phyloP scores from a whole-genome alignment of 2,888 invertebrate species.

The Anaspis maculata region DNA sequence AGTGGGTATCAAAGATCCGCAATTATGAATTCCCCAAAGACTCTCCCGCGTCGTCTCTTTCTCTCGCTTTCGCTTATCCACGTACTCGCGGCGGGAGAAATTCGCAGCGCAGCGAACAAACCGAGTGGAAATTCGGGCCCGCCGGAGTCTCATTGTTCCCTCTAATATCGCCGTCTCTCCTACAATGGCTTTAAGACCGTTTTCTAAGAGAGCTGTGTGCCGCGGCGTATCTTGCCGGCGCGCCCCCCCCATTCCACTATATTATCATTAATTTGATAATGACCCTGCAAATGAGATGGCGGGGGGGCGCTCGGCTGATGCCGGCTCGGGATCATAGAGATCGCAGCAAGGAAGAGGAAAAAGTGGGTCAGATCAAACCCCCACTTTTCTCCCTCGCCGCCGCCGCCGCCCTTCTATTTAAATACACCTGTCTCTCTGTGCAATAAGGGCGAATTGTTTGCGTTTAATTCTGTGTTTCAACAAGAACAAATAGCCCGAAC shows the following conservation, averaged over 20 bases:
- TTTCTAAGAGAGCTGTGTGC: too few relatives aligned
- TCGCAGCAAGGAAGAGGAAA: too few relatives aligned
- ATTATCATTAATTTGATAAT: constrained; percentile 23
- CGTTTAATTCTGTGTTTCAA: constrained; percentile 8
- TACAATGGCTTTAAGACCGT: constrained; percentile 17
- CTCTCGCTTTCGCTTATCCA: too few relatives aligned
- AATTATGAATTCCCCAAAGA: constrained; percentile 15
- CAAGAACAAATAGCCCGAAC: constrained; percentile 11
- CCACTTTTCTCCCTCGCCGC: too few relatives aligned
- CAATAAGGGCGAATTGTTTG: constrained; percentile 10
- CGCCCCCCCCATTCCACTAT: constrained; percentile 13
- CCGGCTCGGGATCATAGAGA: too few relatives aligned
- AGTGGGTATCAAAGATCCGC: constrained; percentile 16
- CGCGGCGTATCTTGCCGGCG: constrained; percentile 12
- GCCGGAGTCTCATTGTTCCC: constrained; percentile 20
- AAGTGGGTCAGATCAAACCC: too few relatives aligned
- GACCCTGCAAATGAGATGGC: constrained; percentile 16
- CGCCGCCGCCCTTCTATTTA: constrained; percentile 10
- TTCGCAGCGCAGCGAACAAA: too few relatives aligned
- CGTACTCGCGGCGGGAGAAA: constrained; percentile 12
- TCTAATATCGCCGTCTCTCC: constrained; percentile 19
- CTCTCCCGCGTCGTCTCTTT: constrained; percentile 1
- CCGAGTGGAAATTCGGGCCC: constrained; percentile 19
- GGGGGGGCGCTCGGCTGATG: too few relatives aligned
- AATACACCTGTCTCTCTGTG: constrained; percentile 14